Percentiles rank a stretch among this genome's conserved stretches.
Conservation (phyloP, 1,140 invertebrate species). For the Anastatus disparis region DNA sequence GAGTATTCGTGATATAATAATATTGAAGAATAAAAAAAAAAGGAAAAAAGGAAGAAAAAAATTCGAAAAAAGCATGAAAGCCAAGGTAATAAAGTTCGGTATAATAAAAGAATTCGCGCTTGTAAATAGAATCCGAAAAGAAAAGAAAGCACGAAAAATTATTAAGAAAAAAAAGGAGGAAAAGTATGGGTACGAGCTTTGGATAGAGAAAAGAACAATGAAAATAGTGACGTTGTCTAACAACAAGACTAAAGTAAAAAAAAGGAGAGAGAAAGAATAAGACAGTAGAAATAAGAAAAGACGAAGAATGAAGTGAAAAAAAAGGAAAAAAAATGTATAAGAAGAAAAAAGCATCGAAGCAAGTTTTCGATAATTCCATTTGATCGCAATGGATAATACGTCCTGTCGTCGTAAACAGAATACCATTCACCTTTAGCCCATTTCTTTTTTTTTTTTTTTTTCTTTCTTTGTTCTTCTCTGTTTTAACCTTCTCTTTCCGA, state of each 20-base stretch:
- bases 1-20: too few species aligned
- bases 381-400: conserved; percentile 4
- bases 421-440: neutral
- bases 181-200: too few species aligned
- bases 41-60: neutral
- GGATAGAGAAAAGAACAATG: too few species aligned
- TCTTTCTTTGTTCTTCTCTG: neutral
- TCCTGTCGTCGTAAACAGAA: conserved; percentile 1
- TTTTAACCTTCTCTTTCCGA: neutral
- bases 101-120: too few species aligned
- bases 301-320: neutral
- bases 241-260: too few species aligned
- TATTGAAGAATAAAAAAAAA: neutral
- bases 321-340: too few species aligned
- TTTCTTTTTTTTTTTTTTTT: conserved; percentile 4
- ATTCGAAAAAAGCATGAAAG: too few species aligned
- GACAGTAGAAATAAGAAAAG: neutral
- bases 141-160: too few species aligned
- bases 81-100: too few species aligned
- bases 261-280: neutral
- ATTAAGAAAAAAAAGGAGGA: too few species aligned
- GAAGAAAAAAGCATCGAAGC: neutral
- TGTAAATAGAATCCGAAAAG: too few species aligned
- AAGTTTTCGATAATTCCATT: conserved; percentile 18
- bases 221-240: too few species aligned